Evolutionary conservation across 2,888 invertebrate species (phyloP), one percentile per base, ranked within the genome.

Genomic region (Phortica magna): DNA sequence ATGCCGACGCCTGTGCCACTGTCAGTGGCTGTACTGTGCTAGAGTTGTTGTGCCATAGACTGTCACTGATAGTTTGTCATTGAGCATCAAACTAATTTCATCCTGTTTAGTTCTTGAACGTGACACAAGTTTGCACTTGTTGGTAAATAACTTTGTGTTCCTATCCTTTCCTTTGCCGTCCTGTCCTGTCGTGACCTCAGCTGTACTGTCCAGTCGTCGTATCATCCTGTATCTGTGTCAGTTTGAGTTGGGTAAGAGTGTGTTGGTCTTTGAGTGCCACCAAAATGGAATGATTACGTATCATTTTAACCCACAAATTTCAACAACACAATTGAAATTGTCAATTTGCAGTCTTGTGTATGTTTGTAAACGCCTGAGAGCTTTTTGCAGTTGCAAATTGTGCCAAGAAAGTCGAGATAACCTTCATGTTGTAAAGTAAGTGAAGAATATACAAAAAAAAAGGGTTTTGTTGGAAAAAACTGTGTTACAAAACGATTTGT

Each of bases 91-190:
- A 88, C 88, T 85, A 88, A 88, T 88, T 85, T 88, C 79, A 82
- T 76, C 79, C 85, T 84, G 84, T 81, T 85, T 85, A 87, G 85
- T 79, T 88, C 84, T 85, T 84, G 85, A 83, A 88, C 88, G 88
- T 88, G 85, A 84, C 87, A 88, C 83, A 83, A 88, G 82, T 86
- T 81, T 80, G 83, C 83, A 86, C 84, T 88, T 79, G 75, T 76
- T 75, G 79, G 79, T 68, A 77, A 76, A 79, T 77, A 79, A 80
- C 84, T 77, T 78, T 78, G 61, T 10, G 19, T 17, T 74, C 17
- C 57, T n/a, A 43, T n/a, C 61, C 75, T 48, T 12, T 22, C n/a
- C 39, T 41, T n/a, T 68, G 57, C 39, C 67, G 39, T 65, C 17
- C 67, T 74, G 42, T 22, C 64, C 48, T 19, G 48, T 19, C 14